phyloP scores from a whole-genome alignment of 2,888 invertebrate species.

The Ormyrus rosae region DNA sequence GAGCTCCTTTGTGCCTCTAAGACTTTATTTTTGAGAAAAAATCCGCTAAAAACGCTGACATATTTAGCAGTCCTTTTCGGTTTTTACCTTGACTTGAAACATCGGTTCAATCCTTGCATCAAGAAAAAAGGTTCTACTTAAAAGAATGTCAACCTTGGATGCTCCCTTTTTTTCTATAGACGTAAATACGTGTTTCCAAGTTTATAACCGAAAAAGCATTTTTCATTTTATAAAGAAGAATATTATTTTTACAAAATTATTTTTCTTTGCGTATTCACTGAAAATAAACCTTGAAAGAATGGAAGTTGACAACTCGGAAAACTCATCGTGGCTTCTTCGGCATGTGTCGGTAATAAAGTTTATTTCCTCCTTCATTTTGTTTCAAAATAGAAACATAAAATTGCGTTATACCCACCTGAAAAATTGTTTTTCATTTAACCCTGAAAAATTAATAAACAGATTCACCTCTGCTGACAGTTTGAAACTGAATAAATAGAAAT shows the following conservation, averaged over 20 bases:
- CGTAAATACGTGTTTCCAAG: not conserved
- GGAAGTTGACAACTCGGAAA: not conserved
- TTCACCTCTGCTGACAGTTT: no score
- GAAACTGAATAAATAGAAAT: no score
- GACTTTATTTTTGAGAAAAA: not conserved
- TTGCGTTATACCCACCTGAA: not conserved
- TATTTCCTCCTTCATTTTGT: not conserved
- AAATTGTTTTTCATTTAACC: conserved; percentile 17
- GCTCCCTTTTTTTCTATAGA: not conserved
- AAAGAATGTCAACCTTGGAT: not conserved
- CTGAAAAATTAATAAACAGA: no score
- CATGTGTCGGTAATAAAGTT: conserved; percentile 10
- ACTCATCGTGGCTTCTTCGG: not conserved
- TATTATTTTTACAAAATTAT: not conserved
- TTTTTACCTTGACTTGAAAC: conserved; percentile 8
- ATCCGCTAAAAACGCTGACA: not conserved
- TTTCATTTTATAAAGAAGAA: not conserved
- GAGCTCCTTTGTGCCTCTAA: no score
- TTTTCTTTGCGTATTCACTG: not conserved
- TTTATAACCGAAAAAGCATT: not conserved
- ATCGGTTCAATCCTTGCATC: not conserved
- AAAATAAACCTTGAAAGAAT: no score
- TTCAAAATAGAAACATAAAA: not conserved
- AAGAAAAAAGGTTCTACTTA: not conserved
- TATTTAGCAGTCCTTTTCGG: not conserved